Base-by-base conservation (phyloP, 2,113 vertebrate species). In the Triplophysa tibetana region DNA sequence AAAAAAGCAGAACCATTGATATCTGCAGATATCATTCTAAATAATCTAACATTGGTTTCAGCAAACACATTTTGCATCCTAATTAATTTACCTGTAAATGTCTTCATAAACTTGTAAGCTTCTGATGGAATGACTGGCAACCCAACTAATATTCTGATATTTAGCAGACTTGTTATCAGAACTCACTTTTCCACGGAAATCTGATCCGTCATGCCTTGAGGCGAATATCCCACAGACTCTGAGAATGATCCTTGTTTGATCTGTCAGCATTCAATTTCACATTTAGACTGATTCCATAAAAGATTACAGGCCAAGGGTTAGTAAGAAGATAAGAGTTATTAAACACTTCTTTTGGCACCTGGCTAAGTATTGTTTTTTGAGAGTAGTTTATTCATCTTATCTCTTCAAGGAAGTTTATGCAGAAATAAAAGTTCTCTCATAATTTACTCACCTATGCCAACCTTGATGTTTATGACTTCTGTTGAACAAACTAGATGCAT, bases 251-350 rank as follows among this genome's bases (percentile, higher is more conserved):
- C 38, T 73, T 56, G 68, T 70, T 56, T 72, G 54, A 24, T 33
- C 33, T 73, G 70, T 38, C 19, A 73, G 29, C 52, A 38, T 73
- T 41, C 11, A 23, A 14, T 43, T 73, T 56, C 68, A 33, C 69
- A 21, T 19, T 29, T 13, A n/a, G 17, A 68, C 8, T 50, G 45
- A 70, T 54, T 21, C 54, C 1, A 61, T 9, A 33, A 61, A 43
- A 43, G 33, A 61, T 61, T 43, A 17, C 3, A 17, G n/a, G 26
- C 21, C 50, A 56, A n/a, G 50, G 3, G 17, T 56, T 56, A 8
- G 5, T 38, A 70, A 70, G 19, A 29, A 29, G 26, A 29, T 29
- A 29, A 29, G 26, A 19, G n/a, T 6, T 14, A 38, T 58, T 12
- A 73, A 38, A 60, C 7, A 29, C 26, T 29, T 29, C 26, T 29